Evolutionary conservation across 92 coral and sea anemone genomes (phyloP), one percentile per base, ranked within the genome.

Genomic region (Pocillopora meandrina): DNA sequence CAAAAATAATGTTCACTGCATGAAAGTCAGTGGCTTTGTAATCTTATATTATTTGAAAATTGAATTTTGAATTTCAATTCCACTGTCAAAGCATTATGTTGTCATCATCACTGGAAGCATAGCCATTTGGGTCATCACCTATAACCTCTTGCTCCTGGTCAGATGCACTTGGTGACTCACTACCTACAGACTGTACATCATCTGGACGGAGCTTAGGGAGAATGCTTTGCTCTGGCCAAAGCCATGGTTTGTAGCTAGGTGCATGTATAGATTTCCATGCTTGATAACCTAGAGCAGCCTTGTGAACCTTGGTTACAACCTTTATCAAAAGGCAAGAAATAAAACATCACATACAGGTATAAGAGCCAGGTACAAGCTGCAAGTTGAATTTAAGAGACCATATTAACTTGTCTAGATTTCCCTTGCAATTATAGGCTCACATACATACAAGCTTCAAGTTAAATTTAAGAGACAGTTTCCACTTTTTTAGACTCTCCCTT

Each of bases 181-280:
- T 79, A 13, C 88, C 66, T 33, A 82, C 82, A 47, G 93, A 92
- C 83, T 88, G 90, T 8, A 94, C 88, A 60, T 96, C 98, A 10
- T 94, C 98, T 34, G 59, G 72, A 36, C 87, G 85, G 17, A 93
- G 88, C 61, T 87, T 72, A 57, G 98, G 96, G 21, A 96, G 87
- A 19, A 86, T 87, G 79, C 92, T 96, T 84, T 96, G 98, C 47
- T 94, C 98, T 65, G 98, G 97, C 90, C 93, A 84, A 34, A 96
- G 75, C 98, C 98, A 96, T 4, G 98, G 98, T 61, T 94, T 96
- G 72, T 90, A 92, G 63, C 89, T 92, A 2, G 99, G 99, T 57
- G 88, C 87, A 78, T 96, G 93, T 55, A 85, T 79, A 55, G 78
- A 86, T 77, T 96, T 96, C 99, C 99, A 96, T 16, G 85, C 91